Conservation (phyloP, 2,888 invertebrate species). For the Acanthosepion pharaonis region DNA sequence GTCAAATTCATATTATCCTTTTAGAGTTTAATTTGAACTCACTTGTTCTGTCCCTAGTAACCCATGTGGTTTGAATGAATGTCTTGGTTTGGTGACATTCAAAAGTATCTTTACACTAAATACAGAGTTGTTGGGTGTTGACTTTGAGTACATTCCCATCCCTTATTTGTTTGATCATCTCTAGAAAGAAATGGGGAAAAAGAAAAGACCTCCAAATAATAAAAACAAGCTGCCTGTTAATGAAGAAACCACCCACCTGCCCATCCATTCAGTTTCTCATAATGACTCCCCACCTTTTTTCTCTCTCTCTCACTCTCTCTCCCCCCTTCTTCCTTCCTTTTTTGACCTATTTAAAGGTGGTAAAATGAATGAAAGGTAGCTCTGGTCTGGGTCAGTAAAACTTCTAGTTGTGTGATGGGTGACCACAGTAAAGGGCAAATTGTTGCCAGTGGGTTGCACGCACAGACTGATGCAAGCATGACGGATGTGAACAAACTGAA, state of each 20-base stretch:
- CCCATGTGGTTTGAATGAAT: background rate
- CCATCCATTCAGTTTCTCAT: background rate
- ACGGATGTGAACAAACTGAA: conserved; percentile 45
- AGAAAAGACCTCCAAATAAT: background rate
- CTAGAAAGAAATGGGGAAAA: background rate
- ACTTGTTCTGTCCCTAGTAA: too few species aligned
- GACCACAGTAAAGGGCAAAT: background rate
- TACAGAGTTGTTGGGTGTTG: background rate
- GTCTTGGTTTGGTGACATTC: background rate
- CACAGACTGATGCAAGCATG: conserved; percentile 46
- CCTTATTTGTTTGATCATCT: background rate
- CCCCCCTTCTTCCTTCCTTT: background rate
- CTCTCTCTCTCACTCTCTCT: too few species aligned
- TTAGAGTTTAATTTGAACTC: background rate
- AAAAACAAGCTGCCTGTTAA: background rate
- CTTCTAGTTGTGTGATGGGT: conserved; percentile 44
- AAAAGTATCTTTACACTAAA: background rate
- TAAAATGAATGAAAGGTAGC: conserved; percentile 38
- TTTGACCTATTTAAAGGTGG: background rate
- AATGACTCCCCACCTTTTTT: background rate
- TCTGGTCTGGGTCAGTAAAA: conserved; percentile 41
- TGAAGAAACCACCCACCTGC: background rate
- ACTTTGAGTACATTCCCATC: conserved; percentile 24
- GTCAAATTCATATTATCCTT: background rate
- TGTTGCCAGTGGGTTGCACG: conserved; percentile 41